A percentile compares a stretch with the other conserved stretches of the same genome.
Conservation (phyloP, 1,140 invertebrate genomes). For the Pentalonia nigronervosa region DNA sequence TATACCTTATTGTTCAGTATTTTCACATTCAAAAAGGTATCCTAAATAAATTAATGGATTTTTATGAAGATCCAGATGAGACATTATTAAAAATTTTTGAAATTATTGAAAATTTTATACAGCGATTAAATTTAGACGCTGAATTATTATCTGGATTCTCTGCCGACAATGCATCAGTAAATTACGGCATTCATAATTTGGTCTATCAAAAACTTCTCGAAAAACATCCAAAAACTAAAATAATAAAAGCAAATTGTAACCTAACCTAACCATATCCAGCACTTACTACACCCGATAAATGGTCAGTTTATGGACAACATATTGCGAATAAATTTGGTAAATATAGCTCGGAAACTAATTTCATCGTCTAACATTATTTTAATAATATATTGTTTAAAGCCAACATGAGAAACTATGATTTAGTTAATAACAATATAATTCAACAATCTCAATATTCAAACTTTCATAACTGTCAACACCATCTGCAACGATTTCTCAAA, state of each 20-base stretch:
- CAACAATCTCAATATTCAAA: not conserved
- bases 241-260: conserved; percentile 30
- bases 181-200: conserved; percentile 60
- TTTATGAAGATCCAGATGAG: conserved; percentile 60
- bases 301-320: conserved; percentile 34
- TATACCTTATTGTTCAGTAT: conserved; percentile 1
- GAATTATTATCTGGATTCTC: conserved; percentile 58
- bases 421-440: not conserved
- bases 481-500: not conserved
- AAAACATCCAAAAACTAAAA: conserved; percentile 39
- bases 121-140: conserved; percentile 30
- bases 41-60: conserved; percentile 61
- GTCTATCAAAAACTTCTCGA: conserved; percentile 60
- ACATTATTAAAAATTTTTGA: conserved; percentile 58
- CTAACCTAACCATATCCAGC: not conserved
- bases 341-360: not conserved
- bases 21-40: conserved; percentile 59
- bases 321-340: conserved; percentile 17
- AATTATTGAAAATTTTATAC: conserved; percentile 42
- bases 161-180: conserved; percentile 60
- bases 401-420: not conserved
- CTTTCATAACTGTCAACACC: not conserved
- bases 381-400: conserved; percentile 56
- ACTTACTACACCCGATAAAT: not conserved
- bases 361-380: not conserved